Percentiles rank a stretch among this genome's conserved stretches.
Conservation (phyloP, 2,888 invertebrate genomes). For the Meloe dianella region DNA sequence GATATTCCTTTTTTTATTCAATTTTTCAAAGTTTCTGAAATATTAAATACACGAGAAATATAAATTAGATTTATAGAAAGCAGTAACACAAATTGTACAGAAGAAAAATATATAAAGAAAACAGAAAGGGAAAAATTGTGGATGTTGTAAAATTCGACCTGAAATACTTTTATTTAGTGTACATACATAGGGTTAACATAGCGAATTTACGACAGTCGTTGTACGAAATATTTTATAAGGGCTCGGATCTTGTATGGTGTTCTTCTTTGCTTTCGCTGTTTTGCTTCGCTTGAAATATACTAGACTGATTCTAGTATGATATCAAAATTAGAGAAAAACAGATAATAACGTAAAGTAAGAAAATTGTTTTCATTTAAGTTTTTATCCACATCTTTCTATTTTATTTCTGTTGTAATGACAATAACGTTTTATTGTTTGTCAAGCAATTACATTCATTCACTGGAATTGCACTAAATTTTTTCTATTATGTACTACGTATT, state of each 20-base stretch:
- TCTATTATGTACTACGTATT: background rate
- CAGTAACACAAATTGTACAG: background rate
- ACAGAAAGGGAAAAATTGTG: background rate
- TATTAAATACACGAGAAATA: background rate
- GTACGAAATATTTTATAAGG: constrained; percentile 15
- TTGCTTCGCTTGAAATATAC: background rate
- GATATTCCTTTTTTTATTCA: background rate
- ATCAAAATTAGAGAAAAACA: background rate
- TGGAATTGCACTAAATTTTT: background rate
- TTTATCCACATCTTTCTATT: background rate
- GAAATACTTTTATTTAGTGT: constrained; percentile 6
- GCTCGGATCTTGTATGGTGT: background rate
- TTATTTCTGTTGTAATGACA: background rate
- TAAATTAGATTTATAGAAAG: constrained; percentile 1
- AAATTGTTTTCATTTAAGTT: background rate
- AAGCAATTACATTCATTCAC: constrained; percentile 8
- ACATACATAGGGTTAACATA: constrained; percentile 13
- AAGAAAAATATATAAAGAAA: too few relatives aligned
- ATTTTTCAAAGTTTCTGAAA: background rate
- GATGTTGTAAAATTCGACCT: constrained; percentile 11
- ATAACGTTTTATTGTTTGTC: constrained; percentile 9
- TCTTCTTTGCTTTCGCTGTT: background rate
- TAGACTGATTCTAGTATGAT: background rate
- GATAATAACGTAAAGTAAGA: too few relatives aligned
- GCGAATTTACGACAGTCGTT: constrained; percentile 15